Percentiles rank a stretch among this genome's conserved stretches.
Evolutionary conservation across 2,113 vertebrate species (phyloP).

Genomic region (Tricholaema leucomelas): DNA sequence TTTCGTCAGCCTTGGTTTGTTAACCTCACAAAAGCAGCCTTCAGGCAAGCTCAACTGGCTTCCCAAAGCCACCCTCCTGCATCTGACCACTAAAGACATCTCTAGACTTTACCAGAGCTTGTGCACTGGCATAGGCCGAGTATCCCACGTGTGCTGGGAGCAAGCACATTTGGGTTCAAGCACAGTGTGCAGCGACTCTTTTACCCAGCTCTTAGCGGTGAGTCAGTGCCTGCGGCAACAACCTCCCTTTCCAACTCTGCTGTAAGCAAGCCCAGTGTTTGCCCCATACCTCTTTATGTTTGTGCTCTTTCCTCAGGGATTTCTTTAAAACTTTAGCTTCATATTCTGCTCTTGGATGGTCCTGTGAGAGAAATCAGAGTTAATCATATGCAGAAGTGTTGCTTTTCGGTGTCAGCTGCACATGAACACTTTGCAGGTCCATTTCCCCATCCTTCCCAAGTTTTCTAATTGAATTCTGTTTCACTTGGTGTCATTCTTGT

Average conservation of each 20-base stretch:
- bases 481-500: background rate
- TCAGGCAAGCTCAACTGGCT: background rate
- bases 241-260: background rate
- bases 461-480: background rate
- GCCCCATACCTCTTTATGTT: slow-evolving; percentile 78
- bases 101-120: background rate
- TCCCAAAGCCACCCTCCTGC: background rate
- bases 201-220: background rate
- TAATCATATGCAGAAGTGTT: background rate
- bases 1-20: background rate
- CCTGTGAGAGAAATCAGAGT: slow-evolving; percentile 66
- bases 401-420: background rate
- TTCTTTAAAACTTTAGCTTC: slow-evolving; percentile 90
- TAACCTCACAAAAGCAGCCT: background rate
- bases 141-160: background rate
- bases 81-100: background rate
- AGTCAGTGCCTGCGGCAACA: background rate
- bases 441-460: background rate
- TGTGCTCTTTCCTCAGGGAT: slow-evolving; percentile 80
- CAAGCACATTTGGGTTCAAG: background rate
- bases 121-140: background rate
- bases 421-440: background rate
- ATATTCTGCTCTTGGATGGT: slow-evolving; percentile 91
- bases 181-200: background rate
- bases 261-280: background rate